Conservation (phyloP, 2,797 vertebrate genomes). For the Clarias laeviceps region DNA sequence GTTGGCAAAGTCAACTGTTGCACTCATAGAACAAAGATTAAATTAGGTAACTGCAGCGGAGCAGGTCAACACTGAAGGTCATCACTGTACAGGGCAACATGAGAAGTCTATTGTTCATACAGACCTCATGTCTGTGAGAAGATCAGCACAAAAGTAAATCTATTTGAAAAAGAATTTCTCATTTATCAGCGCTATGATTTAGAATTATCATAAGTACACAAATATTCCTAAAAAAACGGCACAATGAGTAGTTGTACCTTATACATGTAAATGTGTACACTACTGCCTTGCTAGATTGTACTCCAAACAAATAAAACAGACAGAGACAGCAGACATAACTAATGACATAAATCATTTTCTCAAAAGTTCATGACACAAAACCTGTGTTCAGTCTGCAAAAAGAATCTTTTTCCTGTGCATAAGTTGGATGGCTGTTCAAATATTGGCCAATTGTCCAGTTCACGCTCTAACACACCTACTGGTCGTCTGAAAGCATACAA, state of each 20-base stretch:
- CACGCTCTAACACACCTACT: constrained; percentile 75
- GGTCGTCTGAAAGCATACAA: constrained; percentile 72
- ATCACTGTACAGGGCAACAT: constrained; percentile 65
- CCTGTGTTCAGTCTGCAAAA: constrained; percentile 66
- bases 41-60: constrained; percentile 72
- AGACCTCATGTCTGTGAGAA: constrained; percentile 47
- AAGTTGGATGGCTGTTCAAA: constrained; percentile 74
- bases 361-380: constrained; percentile 60
- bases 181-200: not conserved
- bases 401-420: constrained; percentile 68
- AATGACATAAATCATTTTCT: constrained; percentile 68
- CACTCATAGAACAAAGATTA: constrained; percentile 74
- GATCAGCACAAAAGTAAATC: constrained; percentile 40
- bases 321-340: constrained; percentile 6
- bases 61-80: constrained; percentile 60
- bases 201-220: not conserved
- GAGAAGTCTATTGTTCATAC: constrained; percentile 40
- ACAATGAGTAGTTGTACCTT: not conserved
- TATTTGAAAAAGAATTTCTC: not conserved
- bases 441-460: constrained; percentile 72
- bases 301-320: not conserved
- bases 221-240: not conserved
- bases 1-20: constrained; percentile 72
- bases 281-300: not conserved
- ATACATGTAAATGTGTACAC: not conserved